Evolutionary conservation across 2,113 vertebrate species (phyloP).

Genomic region (Leucosticte australis): DNA sequence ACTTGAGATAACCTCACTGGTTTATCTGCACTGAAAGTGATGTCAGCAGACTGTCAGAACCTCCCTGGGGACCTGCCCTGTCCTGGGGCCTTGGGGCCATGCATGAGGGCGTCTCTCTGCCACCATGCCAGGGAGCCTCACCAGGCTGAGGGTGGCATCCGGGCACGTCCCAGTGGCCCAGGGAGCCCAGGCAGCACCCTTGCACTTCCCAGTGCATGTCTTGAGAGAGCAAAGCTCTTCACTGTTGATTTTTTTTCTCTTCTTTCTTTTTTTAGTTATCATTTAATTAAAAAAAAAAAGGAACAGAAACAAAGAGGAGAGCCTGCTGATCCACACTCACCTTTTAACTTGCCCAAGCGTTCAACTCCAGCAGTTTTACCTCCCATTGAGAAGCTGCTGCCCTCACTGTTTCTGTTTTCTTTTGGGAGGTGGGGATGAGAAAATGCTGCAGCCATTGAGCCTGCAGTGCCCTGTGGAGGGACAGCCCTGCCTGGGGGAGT

Average conservation of each 20-base stretch:
- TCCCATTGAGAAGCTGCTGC: neutral
- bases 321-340: neutral
- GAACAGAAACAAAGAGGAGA: neutral
- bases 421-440: neutral
- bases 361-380: neutral
- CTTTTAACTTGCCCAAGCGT: neutral
- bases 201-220: rapidly evolving
- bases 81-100: rapidly evolving
- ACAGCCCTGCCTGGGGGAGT: neutral
- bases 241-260: neutral
- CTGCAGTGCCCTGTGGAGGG: rapidly evolving
- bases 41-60: conserved; percentile 24
- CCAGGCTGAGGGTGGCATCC: neutral
- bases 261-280: rapidly evolving
- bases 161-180: neutral
- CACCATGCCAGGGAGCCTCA: rapidly evolving
- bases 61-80: rapidly evolving
- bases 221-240: rapidly evolving
- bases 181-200: neutral
- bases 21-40: neutral
- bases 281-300: neutral
- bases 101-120: rapidly evolving
- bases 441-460: neutral
- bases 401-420: neutral
- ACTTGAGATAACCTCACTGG: conserved; percentile 38